A percentile compares a stretch with the other conserved stretches of the same genome.
Evolutionary conservation across 2,888 invertebrate genomes (phyloP).

Genomic region (Platynereis dumerilii): DNA sequence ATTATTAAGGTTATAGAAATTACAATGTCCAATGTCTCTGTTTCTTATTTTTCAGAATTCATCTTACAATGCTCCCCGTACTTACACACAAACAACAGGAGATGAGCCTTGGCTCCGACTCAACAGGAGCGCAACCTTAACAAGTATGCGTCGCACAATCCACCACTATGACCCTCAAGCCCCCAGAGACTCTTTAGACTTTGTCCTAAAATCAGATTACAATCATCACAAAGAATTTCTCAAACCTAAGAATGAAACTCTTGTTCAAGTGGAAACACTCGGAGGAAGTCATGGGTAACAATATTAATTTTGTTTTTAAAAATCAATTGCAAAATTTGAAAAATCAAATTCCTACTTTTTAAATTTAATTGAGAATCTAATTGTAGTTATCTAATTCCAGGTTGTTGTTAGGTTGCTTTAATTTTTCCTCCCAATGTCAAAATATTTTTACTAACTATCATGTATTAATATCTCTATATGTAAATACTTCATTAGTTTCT

Average conservation of each 20-base stretch:
- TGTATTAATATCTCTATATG: no score
- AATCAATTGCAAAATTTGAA: not conserved
- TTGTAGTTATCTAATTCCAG: not conserved
- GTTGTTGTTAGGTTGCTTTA: not conserved
- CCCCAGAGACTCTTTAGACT: constrained; percentile 62
- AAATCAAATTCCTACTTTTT: not conserved
- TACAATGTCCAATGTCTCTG: no score
- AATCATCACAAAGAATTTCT: constrained; percentile 60
- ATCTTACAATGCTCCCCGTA: constrained; percentile 50
- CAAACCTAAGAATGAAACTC: constrained; percentile 52
- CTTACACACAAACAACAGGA: constrained; percentile 52
- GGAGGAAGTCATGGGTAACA: constrained; percentile 54
- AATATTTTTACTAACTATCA: not conserved
- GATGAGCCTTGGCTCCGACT: constrained; percentile 59
- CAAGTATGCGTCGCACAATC: constrained; percentile 52
- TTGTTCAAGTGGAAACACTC: constrained; percentile 60
- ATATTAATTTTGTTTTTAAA: no score
- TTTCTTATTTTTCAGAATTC: constrained; percentile 44
- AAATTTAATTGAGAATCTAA: not conserved
- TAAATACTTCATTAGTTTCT: no score
- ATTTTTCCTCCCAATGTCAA: not conserved
- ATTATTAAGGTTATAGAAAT: no score
- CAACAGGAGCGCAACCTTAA: constrained; percentile 50
- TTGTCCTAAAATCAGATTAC: constrained; percentile 61
- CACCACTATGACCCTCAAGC: constrained; percentile 58